Base-by-base conservation (phyloP, 1,140 invertebrate species). In the Lasioglossum albipes region DNA sequence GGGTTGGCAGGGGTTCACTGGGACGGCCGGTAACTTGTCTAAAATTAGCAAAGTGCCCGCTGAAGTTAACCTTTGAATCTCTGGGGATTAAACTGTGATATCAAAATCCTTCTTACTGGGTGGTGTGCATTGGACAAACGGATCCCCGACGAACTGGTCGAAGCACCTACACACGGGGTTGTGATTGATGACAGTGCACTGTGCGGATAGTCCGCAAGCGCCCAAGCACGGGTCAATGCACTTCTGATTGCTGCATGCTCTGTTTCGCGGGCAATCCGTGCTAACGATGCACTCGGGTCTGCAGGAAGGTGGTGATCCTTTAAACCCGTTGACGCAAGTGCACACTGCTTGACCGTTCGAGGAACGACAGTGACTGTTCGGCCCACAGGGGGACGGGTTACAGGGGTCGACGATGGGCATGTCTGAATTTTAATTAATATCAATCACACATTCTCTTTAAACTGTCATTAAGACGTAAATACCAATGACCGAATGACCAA, bases 141-240 rank as follows among this genome's bases (percentile, higher is more conserved):
- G 94, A 88, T 95, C 95, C 75, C 95, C 95, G 2, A 92, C 94
- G 80, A 93, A 95, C 18, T 93, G 90, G 0, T 91, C 90, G 31
- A 95, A 93, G 83, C 96, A 97, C 69, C 94, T 94, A 91, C 96
- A 96, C 81, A 95, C 94, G 67, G 94, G 94, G 84, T 91, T 95
- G 81, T 94, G 95, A 89, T 95, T 96, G 0, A 96, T 93, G 54
- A 96, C 95, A 87, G 94, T 91, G 88, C 95, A 96, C n/a, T 93
- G 88, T 7, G 95, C 96, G 70, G 91, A 92, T 36, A 96, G 83
- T 67, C 96, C 96, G 91, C 96, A 97, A 66, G 95, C 94, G 77
- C 96, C 96, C 57, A 94, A 94, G 83, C 96, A 97, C 54, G 96
- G 96, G 89, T 97, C 94, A 3, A 94, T 93, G 89, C 96, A 97